Evolutionary conservation across 1,140 invertebrate genomes (phyloP), one percentile per base, ranked within the genome.

Genomic region (Macrobrachium nipponense): DNA sequence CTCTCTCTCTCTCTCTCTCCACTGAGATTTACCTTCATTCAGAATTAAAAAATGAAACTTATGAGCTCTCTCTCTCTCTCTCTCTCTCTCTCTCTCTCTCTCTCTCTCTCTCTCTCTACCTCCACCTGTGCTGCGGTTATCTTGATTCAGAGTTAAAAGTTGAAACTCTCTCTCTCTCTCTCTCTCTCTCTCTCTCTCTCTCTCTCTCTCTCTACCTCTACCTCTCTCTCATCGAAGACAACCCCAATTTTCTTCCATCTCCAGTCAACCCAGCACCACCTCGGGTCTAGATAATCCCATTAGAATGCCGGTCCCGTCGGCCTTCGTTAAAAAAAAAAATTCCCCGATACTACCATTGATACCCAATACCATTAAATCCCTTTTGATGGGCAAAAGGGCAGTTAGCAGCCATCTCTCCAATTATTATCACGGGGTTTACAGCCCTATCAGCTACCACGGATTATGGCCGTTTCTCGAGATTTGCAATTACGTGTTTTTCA

Each of bases 11-110:
- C n/a, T n/a, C n/a, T n/a, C n/a, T n/a, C n/a, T n/a, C n/a, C n/a
- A n/a, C n/a, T n/a, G n/a, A n/a, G n/a, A n/a, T n/a, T n/a, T n/a
- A n/a, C n/a, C n/a, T n/a, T n/a, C n/a, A n/a, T n/a, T n/a, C n/a
- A n/a, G n/a, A n/a, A n/a, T n/a, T n/a, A n/a, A n/a, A n/a, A n/a
- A n/a, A n/a, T n/a, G n/a, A n/a, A n/a, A n/a, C n/a, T n/a, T n/a
- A n/a, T n/a, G n/a, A n/a, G n/a, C 77, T 79, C 59, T 62, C 59
- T 79, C 77, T 79, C 59, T 79, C 77, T 62, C 77, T 79, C 59
- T 76, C 44, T 76, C 44, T 76, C 73, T 58, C 73, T 76, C 44
- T 58, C 73, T 76, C 17, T 58, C 58, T 23, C 18, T 77, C 18
- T 23, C 59, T 79, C 58, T 27, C 14, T 60, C 27, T 17, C 14